Conservation (phyloP, 2,113 vertebrate genomes). For the Cynoglossus semilaevis region DNA sequence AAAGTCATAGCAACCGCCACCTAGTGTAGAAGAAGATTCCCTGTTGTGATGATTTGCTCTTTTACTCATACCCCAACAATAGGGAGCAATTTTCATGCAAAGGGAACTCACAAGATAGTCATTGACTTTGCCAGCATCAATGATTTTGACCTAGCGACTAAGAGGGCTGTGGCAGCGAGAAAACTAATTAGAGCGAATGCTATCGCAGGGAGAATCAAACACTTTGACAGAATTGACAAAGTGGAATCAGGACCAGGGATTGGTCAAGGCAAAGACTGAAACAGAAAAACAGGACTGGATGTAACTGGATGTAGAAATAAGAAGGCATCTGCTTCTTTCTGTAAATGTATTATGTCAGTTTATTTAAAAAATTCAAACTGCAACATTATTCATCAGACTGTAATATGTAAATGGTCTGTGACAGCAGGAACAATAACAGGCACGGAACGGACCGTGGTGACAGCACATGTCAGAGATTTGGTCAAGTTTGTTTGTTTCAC, state of each 20-base stretch:
- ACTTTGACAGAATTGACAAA: slow-evolving; percentile 51
- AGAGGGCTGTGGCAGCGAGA: slow-evolving; percentile 40
- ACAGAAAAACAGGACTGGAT: neutral
- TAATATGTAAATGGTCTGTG: no score
- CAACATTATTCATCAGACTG: no score
- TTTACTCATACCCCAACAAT: slow-evolving; percentile 17
- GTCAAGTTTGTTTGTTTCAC: no score
- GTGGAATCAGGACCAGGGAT: slow-evolving; percentile 30
- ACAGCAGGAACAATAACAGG: no score
- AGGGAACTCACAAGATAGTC: slow-evolving; percentile 40
- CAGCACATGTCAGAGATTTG: no score
- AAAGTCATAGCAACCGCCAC: slow-evolving; percentile 52
- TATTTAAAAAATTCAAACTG: no score
- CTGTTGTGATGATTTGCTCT: slow-evolving; percentile 23
- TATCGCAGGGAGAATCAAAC: slow-evolving; percentile 53
- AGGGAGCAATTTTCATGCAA: slow-evolving; percentile 14
- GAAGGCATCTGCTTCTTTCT: no score
- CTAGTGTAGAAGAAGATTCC: slow-evolving; percentile 28
- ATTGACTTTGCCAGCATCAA: slow-evolving; percentile 49
- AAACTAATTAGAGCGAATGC: slow-evolving; percentile 53
- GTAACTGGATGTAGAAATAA: no score
- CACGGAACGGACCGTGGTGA: no score
- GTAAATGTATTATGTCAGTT: no score
- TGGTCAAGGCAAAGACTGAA: neutral
- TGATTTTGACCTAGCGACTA: slow-evolving; percentile 45